phyloP scores from a whole-genome alignment of 92 coral and sea anemone genomes.

The Meandrina meandrites region DNA sequence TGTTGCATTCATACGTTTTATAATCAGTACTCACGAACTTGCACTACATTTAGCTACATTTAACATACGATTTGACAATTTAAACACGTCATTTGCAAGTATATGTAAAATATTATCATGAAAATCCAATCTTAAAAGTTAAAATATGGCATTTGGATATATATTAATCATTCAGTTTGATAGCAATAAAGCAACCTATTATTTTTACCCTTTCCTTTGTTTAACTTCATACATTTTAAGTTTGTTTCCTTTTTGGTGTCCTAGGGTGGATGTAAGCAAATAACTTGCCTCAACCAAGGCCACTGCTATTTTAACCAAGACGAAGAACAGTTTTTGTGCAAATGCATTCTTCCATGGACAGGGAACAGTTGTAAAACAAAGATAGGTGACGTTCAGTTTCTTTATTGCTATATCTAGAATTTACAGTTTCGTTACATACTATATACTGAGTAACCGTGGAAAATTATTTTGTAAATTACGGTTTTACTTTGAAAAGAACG shows the following conservation, averaged over 20 bases:
- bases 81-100: too few species aligned
- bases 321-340: conserved; percentile 3
- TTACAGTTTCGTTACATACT: neutral
- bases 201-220: neutral
- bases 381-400: neutral
- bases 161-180: too few species aligned
- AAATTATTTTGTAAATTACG: too few species aligned
- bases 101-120: too few species aligned
- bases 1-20: too few species aligned
- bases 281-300: conserved; percentile 26
- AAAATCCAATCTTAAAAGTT: too few species aligned
- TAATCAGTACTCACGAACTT: too few species aligned
- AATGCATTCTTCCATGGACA: conserved; percentile 28
- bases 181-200: too few species aligned
- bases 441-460: neutral
- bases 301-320: conserved; percentile 19
- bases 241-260: neutral
- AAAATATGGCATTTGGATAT: too few species aligned
- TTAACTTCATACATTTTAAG: neutral
- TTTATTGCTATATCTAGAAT: neutral
- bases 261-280: conserved; percentile 20
- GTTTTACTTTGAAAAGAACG: too few species aligned
- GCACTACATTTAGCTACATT: too few species aligned
- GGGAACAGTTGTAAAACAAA: conserved; percentile 30
- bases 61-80: too few species aligned